Evolutionary conservation across 2,888 invertebrate genomes (phyloP), one percentile per base, ranked within the genome.

Genomic region (Drosophila algonquin): DNA sequence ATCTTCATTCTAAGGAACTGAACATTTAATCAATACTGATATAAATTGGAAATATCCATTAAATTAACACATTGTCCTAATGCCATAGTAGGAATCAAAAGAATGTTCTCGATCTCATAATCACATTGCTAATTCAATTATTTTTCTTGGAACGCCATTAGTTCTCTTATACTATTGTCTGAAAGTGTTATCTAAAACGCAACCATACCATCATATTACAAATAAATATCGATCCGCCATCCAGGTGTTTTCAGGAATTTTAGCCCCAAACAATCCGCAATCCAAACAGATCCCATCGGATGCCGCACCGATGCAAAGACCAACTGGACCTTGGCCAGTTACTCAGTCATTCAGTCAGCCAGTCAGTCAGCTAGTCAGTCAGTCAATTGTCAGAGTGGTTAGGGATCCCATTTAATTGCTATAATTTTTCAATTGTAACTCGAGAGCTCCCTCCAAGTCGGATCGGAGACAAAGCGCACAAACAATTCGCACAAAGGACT

Each of bases 361-460:
- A 21, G 21, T 35, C 35, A n/a, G n/a, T 21, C n/a, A 3, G 24
- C 18, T 18, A 52, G 12, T n/a, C 21, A 21, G 21, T 21, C 21
- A 59, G 45, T 52, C 30, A 27, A 52, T 55, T 55, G 62, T 27
- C 27, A 51, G 52, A 24, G 12, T 24, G 35, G 40, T 18, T 52
- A 44, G 50, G 44, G 51, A 59, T 75, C 71, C 69, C 82, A 75
- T 70, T 84, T 87, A 81, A 87, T 87, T 81, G 76, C 84, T 75
- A 84, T 81, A 75, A 87, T 84, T 84, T 82, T 81, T 83, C 76
- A 82, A 83, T 81, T 76, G 81, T 73, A 75, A 87, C 79, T 76
- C 74, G 76, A 82, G 81, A 73, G 63, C 70, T 52, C 27, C 63
- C 59, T 54, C 65, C 70, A 67, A 58, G 59, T 44, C 50, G 51